Percentiles rank a stretch among this genome's conserved stretches.
Evolutionary conservation across 2,797 vertebrate species (phyloP).

Genomic region (Limosa lapponica): DNA sequence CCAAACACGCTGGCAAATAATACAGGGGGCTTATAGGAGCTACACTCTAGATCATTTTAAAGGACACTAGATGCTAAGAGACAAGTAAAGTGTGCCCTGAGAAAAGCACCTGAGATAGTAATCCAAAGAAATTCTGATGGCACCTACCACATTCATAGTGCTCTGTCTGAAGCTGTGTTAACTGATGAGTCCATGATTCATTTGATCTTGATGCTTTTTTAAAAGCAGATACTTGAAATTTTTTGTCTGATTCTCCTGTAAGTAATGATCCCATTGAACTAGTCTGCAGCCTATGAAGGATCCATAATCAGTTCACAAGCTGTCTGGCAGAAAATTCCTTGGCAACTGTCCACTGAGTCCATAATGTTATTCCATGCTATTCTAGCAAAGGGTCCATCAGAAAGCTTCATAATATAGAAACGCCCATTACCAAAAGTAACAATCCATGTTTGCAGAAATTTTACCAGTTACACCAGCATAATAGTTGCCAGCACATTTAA

Average conservation of each 20-base stretch:
- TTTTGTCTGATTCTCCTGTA: neutral
- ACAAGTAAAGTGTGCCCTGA: neutral
- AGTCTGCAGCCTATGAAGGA: neutral
- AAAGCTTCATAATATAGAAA: neutral
- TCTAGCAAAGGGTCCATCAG: neutral
- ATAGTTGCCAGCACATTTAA: neutral
- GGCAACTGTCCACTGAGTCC: neutral
- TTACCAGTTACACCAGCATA: neutral
- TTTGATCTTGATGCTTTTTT: neutral
- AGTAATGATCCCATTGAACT: slow-evolving; percentile 3
- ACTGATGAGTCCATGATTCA: neutral
- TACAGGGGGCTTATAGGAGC: accelerated
- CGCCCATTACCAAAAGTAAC: neutral
- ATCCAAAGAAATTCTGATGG: neutral
- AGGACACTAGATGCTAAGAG: neutral
- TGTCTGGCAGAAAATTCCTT: neutral
- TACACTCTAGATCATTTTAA: accelerated
- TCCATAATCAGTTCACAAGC: neutral
- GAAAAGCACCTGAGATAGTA: neutral
- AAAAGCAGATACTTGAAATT: neutral
- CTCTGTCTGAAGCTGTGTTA: neutral
- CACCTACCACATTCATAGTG: neutral
- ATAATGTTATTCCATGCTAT: neutral
- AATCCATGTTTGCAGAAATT: neutral
- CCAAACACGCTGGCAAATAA: neutral